These are phyloP conservation scores for Myrmophylax atrothorax DNA, from an alignment of 2,113 vertebrate species.

Conservation along the genomic window DNA sequence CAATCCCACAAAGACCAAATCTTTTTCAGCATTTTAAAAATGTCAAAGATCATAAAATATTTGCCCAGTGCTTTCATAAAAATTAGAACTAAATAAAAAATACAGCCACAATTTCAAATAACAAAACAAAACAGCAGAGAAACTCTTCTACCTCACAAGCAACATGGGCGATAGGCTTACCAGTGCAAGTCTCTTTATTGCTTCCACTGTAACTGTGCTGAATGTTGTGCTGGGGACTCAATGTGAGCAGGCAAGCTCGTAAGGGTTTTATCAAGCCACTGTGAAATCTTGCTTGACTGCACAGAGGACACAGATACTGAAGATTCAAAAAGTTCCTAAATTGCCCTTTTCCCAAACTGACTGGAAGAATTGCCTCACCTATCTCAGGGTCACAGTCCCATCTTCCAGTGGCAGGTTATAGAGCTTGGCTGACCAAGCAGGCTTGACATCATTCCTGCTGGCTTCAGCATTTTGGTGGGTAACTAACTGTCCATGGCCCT, in stretches of 20 bases:
- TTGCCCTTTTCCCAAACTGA: background rate
- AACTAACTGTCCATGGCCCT: background rate
- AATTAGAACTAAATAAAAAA: background rate
- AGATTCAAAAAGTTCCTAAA: background rate
- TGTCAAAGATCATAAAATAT: background rate
- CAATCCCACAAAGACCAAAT: background rate
- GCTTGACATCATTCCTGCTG: background rate
- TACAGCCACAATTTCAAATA: background rate
- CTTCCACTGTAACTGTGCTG: background rate
- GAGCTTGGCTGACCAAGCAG: background rate
- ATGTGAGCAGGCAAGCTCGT: background rate
- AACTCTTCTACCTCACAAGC: background rate
- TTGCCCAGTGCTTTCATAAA: background rate
- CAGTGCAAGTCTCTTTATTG: background rate
- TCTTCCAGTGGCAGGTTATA: background rate
- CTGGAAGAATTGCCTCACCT: background rate
- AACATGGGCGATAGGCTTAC: background rate
- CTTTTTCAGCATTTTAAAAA: background rate
- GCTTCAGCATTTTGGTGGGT: background rate
- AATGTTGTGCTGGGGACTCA: background rate
- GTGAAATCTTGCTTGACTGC: background rate
- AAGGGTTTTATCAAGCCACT: background rate
- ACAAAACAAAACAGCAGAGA: background rate
- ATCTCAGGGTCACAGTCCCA: background rate
- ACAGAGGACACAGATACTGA: background rate